Percentiles rank a stretch among this genome's conserved stretches.
phyloP scores from a whole-genome alignment of 2,888 invertebrate genomes.

The Conomelus anceps region DNA sequence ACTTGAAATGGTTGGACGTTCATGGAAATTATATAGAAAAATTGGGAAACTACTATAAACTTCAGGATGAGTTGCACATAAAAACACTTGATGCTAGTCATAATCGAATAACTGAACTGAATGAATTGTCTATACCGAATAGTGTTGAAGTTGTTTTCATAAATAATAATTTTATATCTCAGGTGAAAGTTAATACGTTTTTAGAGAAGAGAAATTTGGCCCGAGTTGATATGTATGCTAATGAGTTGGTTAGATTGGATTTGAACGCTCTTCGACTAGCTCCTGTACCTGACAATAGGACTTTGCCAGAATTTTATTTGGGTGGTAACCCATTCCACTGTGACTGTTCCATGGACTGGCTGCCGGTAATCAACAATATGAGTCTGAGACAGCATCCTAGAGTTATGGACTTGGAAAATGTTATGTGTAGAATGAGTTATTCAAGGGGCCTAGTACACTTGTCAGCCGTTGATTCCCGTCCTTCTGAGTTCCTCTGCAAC shows the following conservation, averaged over 20 bases:
- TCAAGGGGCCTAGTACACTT: slow-evolving; percentile 73
- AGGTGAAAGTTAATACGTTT: slow-evolving; percentile 78
- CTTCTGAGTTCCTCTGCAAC: slow-evolving; percentile 82
- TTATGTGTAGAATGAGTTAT: slow-evolving; percentile 80
- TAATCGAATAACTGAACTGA: slow-evolving; percentile 76
- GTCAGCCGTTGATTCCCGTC: slow-evolving; percentile 65
- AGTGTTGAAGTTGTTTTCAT: slow-evolving; percentile 82
- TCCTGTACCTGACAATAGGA: slow-evolving; percentile 63
- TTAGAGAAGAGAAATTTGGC: slow-evolving; percentile 76
- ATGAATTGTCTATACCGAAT: slow-evolving; percentile 78
- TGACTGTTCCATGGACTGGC: slow-evolving; percentile 94
- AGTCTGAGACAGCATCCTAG: slow-evolving; percentile 73
- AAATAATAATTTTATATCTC: slow-evolving; percentile 78
- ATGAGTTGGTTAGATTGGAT: slow-evolving; percentile 75
- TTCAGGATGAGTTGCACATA: slow-evolving; percentile 65
- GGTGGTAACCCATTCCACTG: slow-evolving; percentile 92
- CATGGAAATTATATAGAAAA: slow-evolving; percentile 85
- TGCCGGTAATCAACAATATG: slow-evolving; percentile 81
- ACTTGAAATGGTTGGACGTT: slow-evolving; percentile 83
- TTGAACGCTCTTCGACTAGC: slow-evolving; percentile 71
- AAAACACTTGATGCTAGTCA: slow-evolving; percentile 84
- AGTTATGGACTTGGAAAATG: slow-evolving; percentile 81
- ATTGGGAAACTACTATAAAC: slow-evolving; percentile 79
- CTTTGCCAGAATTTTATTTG: slow-evolving; percentile 80
- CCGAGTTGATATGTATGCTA: slow-evolving; percentile 84